phyloP scores from a whole-genome alignment of 2,888 invertebrate genomes.

The Aspidiotus destructor region DNA sequence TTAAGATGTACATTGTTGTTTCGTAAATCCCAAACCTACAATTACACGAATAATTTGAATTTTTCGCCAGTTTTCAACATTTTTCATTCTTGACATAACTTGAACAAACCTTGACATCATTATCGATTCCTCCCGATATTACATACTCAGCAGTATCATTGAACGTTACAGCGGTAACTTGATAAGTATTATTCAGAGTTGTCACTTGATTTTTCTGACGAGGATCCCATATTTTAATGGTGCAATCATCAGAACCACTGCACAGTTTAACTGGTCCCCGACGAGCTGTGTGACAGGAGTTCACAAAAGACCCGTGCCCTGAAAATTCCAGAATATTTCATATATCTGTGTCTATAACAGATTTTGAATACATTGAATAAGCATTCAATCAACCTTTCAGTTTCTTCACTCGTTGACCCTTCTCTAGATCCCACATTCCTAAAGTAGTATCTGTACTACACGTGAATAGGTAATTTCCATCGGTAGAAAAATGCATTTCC shows the following conservation, averaged over 20 bases:
- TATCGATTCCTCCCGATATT: conserved; percentile 91
- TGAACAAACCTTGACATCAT: conserved; percentile 71
- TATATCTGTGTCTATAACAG: background rate
- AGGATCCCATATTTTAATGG: conserved; percentile 86
- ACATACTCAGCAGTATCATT: conserved; percentile 94
- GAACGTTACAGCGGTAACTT: conserved; percentile 77
- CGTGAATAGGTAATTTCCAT: conserved; percentile 74
- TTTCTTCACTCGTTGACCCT: conserved; percentile 77
- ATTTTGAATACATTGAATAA: background rate
- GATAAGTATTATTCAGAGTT: conserved; percentile 59
- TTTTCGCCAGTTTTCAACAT: background rate
- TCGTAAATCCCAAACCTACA: conserved; percentile 81
- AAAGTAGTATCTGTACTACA: conserved; percentile 91
- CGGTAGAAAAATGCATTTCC: conserved; percentile 81
- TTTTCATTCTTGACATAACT: background rate
- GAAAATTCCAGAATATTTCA: conserved; percentile 29
- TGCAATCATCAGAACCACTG: conserved; percentile 91
- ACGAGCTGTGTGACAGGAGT: conserved; percentile 55
- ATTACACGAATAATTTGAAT: background rate
- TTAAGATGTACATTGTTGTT: conserved; percentile 74
- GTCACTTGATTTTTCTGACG: conserved; percentile 65
- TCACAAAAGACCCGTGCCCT: conserved; percentile 52
- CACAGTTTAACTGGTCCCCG: conserved; percentile 83
- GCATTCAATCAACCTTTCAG: conserved; percentile 58
- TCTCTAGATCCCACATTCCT: conserved; percentile 89